Evolutionary conservation across 2,113 vertebrate genomes (phyloP).

Genomic region (Oreochromis niloticus): DNA sequence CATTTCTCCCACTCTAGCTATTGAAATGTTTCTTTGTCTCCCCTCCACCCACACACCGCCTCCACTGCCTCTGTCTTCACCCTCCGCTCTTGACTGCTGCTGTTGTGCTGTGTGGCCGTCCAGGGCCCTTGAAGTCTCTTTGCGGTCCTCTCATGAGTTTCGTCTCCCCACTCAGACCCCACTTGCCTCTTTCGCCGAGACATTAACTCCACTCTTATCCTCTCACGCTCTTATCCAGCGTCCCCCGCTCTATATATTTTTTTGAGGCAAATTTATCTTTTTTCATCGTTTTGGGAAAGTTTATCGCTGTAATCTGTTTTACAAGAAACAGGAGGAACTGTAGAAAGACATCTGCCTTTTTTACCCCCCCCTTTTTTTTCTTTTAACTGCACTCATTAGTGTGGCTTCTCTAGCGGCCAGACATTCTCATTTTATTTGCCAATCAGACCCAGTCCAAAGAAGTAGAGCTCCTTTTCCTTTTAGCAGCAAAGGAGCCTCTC

Average conservation of each 20-base stretch:
- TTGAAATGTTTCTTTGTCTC: not conserved
- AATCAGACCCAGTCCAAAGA: slow-evolving; percentile 28
- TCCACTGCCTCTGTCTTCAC: not conserved
- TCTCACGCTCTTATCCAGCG: not conserved
- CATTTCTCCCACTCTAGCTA: slow-evolving; percentile 21
- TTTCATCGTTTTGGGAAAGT: not conserved
- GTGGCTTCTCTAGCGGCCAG: not conserved
- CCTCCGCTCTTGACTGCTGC: slow-evolving; percentile 27
- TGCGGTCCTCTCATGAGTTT: slow-evolving; percentile 10
- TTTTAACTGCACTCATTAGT: not conserved
- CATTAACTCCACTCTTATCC: not conserved
- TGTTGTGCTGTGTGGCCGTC: not conserved
- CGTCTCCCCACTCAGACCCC: slow-evolving; percentile 3
- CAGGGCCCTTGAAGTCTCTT: slow-evolving; percentile 46
- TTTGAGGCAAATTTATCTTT: not conserved
- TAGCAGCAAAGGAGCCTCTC: slow-evolving; percentile 18
- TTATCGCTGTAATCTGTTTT: not conserved
- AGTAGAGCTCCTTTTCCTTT: not conserved
- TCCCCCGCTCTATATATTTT: not conserved
- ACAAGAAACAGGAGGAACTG: not conserved
- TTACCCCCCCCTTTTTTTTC: not conserved
- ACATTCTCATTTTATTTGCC: slow-evolving; percentile 41
- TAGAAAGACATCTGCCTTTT: not conserved
- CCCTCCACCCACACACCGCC: not conserved
- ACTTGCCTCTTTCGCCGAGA: not conserved